Conservation (phyloP, 2,797 vertebrate genomes). For the Gallirallus australis region DNA sequence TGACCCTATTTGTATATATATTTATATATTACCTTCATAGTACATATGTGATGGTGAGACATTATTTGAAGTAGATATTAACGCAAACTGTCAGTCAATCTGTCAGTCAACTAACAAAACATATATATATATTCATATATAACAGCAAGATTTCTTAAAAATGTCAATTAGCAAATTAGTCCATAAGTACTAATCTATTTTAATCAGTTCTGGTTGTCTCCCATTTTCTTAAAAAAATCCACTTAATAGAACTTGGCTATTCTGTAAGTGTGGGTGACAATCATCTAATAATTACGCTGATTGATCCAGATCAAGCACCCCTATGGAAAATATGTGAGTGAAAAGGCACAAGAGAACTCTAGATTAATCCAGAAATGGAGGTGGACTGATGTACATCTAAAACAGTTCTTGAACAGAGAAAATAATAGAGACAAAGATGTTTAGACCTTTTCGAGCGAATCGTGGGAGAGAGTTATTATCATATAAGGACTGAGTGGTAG, state of each 20-base stretch:
- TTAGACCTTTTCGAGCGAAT: constrained; percentile 89
- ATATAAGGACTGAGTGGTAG: constrained; percentile 86
- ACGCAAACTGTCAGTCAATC: constrained; percentile 21
- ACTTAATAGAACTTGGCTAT: background rate
- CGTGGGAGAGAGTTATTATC: constrained; percentile 85
- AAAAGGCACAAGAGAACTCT: constrained; percentile 76
- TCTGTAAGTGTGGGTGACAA: constrained; percentile 38
- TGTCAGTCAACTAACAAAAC: constrained; percentile 28
- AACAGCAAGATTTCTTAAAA: constrained; percentile 20
- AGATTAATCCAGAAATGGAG: constrained; percentile 76
- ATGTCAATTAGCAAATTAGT: constrained; percentile 11
- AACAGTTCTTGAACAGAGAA: constrained; percentile 85
- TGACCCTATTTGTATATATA: background rate
- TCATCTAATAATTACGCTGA: constrained; percentile 34
- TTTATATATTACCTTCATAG: constrained; percentile 25
- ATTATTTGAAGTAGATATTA: background rate
- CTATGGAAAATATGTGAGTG: constrained; percentile 85
- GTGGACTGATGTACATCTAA: constrained; percentile 83
- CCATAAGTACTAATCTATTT: background rate
- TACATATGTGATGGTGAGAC: background rate
- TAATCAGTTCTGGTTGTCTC: constrained; percentile 10
- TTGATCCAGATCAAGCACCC: constrained; percentile 89
- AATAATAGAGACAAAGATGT: constrained; percentile 86
- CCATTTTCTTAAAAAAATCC: constrained; percentile 14
- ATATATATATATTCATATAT: background rate